Percentiles rank a stretch among this genome's conserved stretches.
Evolutionary conservation across 64 coral and sea anemone genomes (phyloP).

Genomic region (Porites australiensis): DNA sequence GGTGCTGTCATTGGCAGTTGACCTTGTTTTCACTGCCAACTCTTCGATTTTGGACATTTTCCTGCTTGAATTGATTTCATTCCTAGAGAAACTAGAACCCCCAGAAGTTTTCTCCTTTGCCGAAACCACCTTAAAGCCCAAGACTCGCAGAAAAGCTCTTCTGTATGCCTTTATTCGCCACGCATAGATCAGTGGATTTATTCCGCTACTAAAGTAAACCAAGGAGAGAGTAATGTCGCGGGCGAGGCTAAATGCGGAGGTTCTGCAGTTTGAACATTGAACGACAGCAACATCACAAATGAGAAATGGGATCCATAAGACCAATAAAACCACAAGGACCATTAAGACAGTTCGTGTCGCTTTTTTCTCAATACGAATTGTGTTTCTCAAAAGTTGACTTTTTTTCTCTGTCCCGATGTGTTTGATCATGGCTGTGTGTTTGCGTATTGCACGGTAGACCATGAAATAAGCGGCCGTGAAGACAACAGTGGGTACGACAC

Average conservation of each 20-base stretch:
- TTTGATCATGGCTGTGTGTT: slow-evolving; percentile 1
- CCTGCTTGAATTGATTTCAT: too few species aligned
- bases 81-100: too few species aligned
- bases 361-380: slow-evolving; percentile 30
- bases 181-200: slow-evolving; percentile 65
- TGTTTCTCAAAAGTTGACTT: neutral
- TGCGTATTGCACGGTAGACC: slow-evolving; percentile 29
- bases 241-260: slow-evolving; percentile 28
- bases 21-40: too few species aligned
- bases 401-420: neutral
- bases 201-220: slow-evolving; percentile 60
- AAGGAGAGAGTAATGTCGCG: slow-evolving; percentile 47
- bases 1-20: too few species aligned
- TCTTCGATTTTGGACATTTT: too few species aligned
- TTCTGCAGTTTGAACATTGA: slow-evolving; percentile 45
- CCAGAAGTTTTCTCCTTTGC: neutral
- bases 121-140: neutral
- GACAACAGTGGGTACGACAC: slow-evolving; percentile 16
- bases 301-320: slow-evolving; percentile 55
- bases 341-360: slow-evolving; percentile 54
- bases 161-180: slow-evolving; percentile 34
- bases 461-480: slow-evolving; percentile 38
- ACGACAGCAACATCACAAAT: slow-evolving; percentile 50
- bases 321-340: slow-evolving; percentile 22
- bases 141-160: slow-evolving; percentile 27